Evolutionary conservation across 2,113 vertebrate genomes (phyloP).

Genomic region (Leucopsar rothschildi): DNA sequence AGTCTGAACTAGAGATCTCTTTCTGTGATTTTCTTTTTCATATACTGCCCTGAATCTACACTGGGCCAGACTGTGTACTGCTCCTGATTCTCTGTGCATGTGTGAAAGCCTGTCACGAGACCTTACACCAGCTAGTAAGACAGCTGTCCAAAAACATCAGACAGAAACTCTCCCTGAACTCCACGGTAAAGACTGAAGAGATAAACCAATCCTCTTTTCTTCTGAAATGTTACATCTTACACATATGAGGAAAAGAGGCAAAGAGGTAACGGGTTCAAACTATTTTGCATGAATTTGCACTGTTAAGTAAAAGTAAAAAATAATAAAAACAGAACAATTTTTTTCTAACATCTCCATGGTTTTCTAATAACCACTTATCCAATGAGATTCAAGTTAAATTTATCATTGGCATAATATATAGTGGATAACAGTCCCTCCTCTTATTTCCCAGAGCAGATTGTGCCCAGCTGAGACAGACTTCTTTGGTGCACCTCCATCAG

Average conservation of each 20-base stretch:
- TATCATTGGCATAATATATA: background rate
- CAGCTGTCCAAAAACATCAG: background rate
- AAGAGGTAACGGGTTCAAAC: background rate
- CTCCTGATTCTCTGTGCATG: background rate
- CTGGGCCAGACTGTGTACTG: background rate
- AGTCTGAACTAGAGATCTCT: background rate
- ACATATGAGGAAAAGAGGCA: background rate
- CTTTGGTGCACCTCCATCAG: background rate
- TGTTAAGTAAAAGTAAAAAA: background rate
- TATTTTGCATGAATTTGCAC: background rate
- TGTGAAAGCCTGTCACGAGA: conserved; percentile 7
- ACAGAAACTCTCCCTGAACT: background rate
- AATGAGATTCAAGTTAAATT: background rate
- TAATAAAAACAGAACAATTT: background rate
- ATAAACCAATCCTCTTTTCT: background rate
- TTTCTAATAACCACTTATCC: background rate
- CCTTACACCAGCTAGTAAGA: background rate
- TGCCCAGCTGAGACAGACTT: background rate
- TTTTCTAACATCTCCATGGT: background rate
- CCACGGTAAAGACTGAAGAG: background rate
- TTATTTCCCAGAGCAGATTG: background rate
- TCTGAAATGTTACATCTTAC: background rate
- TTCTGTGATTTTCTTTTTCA: background rate
- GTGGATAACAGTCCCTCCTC: background rate
- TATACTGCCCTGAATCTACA: background rate